Evolutionary conservation across 1,140 invertebrate genomes (phyloP), one percentile per base, ranked within the genome.

Genomic region (Meloidogyne hapla): DNA sequence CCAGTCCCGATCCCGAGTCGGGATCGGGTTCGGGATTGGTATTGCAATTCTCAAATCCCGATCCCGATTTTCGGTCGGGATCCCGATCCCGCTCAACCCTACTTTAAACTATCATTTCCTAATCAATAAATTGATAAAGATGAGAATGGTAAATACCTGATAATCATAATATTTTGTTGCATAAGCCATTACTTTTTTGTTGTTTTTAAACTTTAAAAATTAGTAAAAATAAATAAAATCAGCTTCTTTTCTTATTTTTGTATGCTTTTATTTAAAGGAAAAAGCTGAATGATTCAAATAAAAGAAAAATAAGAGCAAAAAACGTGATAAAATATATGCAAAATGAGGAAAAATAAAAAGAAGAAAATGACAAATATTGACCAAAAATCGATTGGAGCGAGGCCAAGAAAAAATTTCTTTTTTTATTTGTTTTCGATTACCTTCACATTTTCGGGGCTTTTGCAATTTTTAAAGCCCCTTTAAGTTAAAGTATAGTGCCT

Each of bases 111-210:
- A n/a, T n/a, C n/a, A n/a, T 33, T 33, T 33, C 33, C 9, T 33
- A 33, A 33, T 33, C 33, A 77, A 21, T 63, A 12, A 13, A 61
- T n/a, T n/a, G n/a, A n/a, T n/a, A n/a, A n/a, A n/a, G n/a, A n/a
- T n/a, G n/a, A n/a, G n/a, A n/a, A n/a, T n/a, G n/a, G n/a, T n/a
- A n/a, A 77, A 64, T 15, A 76, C 76, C 76, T 77, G 76, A 68
- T 77, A 77, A 33, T 77, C 67, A 65, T 77, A 77, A 28, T 77
- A 77, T 45, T 75, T 74, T n/a, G 76, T 65, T 18, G 76, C 76
- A 38, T 77, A 77, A 10, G 76, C 70, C 76, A 77, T 77, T 38
- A 21, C 42, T 56, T 56, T 18, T 71, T 68, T 33, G 33, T 0
- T 33, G 1, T 33, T 33, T 33, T 33, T 33, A 33, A 33, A 33